These are phyloP conservation scores for Amphipoea lucens DNA, from an alignment of 2,888 invertebrate genomes.

Conservation along the genomic window DNA sequence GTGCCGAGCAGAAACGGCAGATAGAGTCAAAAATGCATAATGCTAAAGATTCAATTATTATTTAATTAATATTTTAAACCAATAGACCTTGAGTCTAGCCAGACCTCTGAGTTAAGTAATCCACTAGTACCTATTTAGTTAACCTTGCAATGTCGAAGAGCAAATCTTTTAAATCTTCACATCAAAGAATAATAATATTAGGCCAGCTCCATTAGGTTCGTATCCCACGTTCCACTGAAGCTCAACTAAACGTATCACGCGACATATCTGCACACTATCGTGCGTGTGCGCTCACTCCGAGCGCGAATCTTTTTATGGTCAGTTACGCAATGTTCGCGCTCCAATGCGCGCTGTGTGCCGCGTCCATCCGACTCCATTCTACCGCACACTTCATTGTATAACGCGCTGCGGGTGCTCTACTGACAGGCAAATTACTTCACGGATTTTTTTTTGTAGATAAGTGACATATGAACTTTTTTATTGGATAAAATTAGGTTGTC, in stretches of 20 bases:
- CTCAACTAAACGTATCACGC: conserved; percentile 40
- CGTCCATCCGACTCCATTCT: conserved; percentile 48
- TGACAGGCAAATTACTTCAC: conserved; percentile 12
- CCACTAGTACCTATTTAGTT: neutral
- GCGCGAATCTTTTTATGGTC: conserved; percentile 68
- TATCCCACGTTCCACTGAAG: conserved; percentile 9
- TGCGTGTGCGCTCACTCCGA: conserved; percentile 56
- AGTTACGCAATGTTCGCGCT: conserved; percentile 63
- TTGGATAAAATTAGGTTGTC: neutral
- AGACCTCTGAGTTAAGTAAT: neutral
- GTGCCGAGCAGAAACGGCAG: neutral
- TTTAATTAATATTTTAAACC: too few relatives aligned
- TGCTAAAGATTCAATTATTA: too few relatives aligned
- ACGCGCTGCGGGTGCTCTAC: conserved; percentile 21
- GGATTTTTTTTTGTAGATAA: neutral
- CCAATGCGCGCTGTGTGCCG: conserved; percentile 51
- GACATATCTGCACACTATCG: conserved; percentile 57
- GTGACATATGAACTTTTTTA: conserved; percentile 9
- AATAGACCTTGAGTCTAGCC: neutral
- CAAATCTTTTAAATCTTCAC: neutral
- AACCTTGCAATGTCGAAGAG: neutral
- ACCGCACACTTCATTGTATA: conserved; percentile 53
- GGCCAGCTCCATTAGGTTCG: neutral
- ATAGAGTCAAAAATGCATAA: neutral
- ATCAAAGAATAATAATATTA: conserved; percentile 2